Evolutionary conservation across 2,888 invertebrate genomes (phyloP), one percentile per base, ranked within the genome.

Genomic region (Amiota communis): DNA sequence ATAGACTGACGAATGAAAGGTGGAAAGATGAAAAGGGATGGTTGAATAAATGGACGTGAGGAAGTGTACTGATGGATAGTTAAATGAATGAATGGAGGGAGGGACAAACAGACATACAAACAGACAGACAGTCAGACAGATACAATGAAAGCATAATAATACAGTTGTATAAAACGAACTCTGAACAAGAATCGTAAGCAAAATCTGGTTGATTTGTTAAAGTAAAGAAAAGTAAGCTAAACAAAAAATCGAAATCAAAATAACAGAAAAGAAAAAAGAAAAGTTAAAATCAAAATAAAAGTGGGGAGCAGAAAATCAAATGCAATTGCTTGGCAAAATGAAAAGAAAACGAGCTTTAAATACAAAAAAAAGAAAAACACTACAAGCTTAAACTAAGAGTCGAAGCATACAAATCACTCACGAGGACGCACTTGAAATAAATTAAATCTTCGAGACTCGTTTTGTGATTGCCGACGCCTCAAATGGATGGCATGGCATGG

Each of bases 361-460:
- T 65, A 65, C 9, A 12, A 20, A 46, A 57, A 17, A 65, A 57
- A 65, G 47, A 17, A 65, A 74, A 67, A 76, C 77, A 77, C 11
- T 72, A 65, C 71, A 79, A 79, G 36, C 36, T 6, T 73, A 76
- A 75, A 75, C 77, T 76, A 11, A 59, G 57, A 59, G 17, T 51
- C 51, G 53, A 68, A 65, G 56, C 69, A 12, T 23, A 56, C 56
- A 46, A 59, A 69, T 73, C 73, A 73, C 49, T 70, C 73, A 64
- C 49, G 56, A 79, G 76, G 23, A 51, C 76, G 74, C 78, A 77
- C 84, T 84, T 81, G 74, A 84, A 84, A 83, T 81, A 83, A 84
- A 83, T 83, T 84, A 83, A 83, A 83, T 84, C 81, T 79, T 81
- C 81, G 81, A 84, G 57, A 57, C 17, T 57, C 23, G 17, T n/a